A percentile compares a stretch with the other conserved stretches of the same genome.
These are phyloP conservation scores for Anolis carolinensis DNA, from an alignment of 2,113 vertebrate genomes.

Conservation along the genomic window DNA sequence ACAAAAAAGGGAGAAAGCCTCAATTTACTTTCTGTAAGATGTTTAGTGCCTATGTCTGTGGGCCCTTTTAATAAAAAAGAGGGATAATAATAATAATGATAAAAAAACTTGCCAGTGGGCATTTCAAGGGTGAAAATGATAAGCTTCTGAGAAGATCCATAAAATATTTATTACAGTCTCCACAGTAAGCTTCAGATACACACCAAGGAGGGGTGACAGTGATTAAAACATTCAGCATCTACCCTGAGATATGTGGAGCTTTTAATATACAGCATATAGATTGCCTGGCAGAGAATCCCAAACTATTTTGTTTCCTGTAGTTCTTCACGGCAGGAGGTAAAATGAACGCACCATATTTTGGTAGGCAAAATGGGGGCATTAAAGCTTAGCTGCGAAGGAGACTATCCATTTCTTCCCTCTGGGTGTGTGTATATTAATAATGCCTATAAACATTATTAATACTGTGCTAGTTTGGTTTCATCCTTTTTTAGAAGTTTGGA, in stretches of 20 bases:
- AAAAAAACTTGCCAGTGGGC: slow-evolving; percentile 50
- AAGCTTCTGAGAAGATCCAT: slow-evolving; percentile 62
- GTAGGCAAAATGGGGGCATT: slow-evolving; percentile 25
- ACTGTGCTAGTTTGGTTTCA: slow-evolving; percentile 5
- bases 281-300: slow-evolving; percentile 58
- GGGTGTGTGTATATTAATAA: slow-evolving; percentile 13
- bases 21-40: slow-evolving; percentile 15
- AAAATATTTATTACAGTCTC: slow-evolving; percentile 75
- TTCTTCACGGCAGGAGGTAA: slow-evolving; percentile 51
- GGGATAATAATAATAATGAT: slow-evolving; percentile 17
- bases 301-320: slow-evolving; percentile 63
- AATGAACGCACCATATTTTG: slow-evolving; percentile 58
- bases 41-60: slow-evolving; percentile 25
- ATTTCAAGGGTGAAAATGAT: slow-evolving; percentile 60
- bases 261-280: slow-evolving; percentile 69
- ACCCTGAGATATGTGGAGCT: slow-evolving; percentile 60
- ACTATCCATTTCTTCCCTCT: slow-evolving; percentile 16
- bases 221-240: slow-evolving; percentile 70
- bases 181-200: slow-evolving; percentile 45
- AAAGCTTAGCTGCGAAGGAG: slow-evolving; percentile 39
- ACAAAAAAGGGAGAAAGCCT: neutral
- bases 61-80: slow-evolving; percentile 46
- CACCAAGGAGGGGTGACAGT: slow-evolving; percentile 62
- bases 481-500: neutral
- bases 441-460: slow-evolving; percentile 8